A percentile compares a stretch with the other conserved stretches of the same genome.
Conservation (phyloP, 2,797 vertebrate genomes). For the Catharus ustulatus region DNA sequence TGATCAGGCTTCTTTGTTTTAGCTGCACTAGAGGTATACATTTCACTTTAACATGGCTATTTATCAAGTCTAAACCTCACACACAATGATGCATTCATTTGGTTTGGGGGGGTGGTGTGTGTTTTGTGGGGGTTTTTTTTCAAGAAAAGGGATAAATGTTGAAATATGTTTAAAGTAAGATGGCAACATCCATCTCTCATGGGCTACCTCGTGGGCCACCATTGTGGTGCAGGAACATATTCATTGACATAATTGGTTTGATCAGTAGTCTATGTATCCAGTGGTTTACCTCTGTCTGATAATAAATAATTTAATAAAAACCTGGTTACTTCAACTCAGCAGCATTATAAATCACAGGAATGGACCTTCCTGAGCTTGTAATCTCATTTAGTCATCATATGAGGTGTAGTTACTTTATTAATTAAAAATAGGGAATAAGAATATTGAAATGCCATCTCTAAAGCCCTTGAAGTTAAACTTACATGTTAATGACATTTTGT, state of each 20-base stretch:
- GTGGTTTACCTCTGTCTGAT: neutral
- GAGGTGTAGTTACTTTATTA: neutral
- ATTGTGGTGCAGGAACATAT: neutral
- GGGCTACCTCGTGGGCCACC: neutral
- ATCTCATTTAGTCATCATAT: neutral
- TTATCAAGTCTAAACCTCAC: neutral
- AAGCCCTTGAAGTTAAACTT: slow-evolving; percentile 26
- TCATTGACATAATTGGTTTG: neutral
- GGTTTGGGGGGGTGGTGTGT: neutral
- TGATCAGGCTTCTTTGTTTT: slow-evolving; percentile 59
- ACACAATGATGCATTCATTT: neutral
- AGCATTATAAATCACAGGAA: neutral
- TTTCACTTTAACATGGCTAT: neutral
- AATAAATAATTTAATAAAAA: neutral
- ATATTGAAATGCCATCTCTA: slow-evolving; percentile 15
- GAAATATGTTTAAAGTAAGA: neutral
- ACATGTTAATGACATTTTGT: slow-evolving; percentile 2
- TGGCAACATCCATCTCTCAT: neutral
- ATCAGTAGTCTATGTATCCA: neutral
- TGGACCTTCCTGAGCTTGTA: neutral
- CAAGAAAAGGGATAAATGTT: neutral
- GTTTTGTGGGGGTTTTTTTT: neutral
- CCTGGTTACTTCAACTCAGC: neutral
- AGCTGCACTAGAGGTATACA: neutral
- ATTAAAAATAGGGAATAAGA: slow-evolving; percentile 20